phyloP scores from a whole-genome alignment of 2,888 invertebrate genomes.

The Drosophila pseudotalamancana region DNA sequence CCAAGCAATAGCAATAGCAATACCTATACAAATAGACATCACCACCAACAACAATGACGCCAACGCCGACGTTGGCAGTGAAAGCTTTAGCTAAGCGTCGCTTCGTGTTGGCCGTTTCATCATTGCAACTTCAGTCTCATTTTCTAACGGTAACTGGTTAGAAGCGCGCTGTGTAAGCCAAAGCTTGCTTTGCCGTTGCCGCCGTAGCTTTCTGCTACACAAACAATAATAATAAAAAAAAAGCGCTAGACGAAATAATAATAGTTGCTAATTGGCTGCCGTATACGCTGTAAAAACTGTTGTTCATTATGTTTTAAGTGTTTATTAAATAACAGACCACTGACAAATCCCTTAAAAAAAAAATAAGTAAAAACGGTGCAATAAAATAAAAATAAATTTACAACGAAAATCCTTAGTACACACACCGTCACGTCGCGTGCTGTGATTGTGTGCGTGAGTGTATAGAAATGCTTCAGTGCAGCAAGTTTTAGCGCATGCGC shows the following conservation, averaged over 20 bases:
- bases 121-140: constrained; percentile 52
- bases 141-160: constrained; percentile 60
- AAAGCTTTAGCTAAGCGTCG: constrained; percentile 55
- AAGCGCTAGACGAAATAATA: constrained; percentile 69
- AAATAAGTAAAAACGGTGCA: constrained; percentile 34
- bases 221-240: constrained; percentile 73
- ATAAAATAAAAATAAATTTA: constrained; percentile 70
- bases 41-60: constrained; percentile 13
- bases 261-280: constrained; percentile 52
- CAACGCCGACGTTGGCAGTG: constrained; percentile 25
- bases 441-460: constrained; percentile 49
- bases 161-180: constrained; percentile 31
- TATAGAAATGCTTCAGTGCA: constrained; percentile 61
- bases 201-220: constrained; percentile 56
- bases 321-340: neutral
- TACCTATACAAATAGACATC: constrained; percentile 17
- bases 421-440: constrained; percentile 32
- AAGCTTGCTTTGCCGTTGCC: constrained; percentile 36
- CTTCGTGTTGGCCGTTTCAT: constrained; percentile 27
- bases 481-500: constrained; percentile 69
- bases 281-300: constrained; percentile 17
- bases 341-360: neutral
- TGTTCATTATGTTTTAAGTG: constrained; percentile 11
- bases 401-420: constrained; percentile 71
- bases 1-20: constrained; percentile 29